Percentiles rank a stretch among this genome's conserved stretches.
Evolutionary conservation across 2,113 vertebrate species (phyloP).

Genomic region (Labrus mixtus): DNA sequence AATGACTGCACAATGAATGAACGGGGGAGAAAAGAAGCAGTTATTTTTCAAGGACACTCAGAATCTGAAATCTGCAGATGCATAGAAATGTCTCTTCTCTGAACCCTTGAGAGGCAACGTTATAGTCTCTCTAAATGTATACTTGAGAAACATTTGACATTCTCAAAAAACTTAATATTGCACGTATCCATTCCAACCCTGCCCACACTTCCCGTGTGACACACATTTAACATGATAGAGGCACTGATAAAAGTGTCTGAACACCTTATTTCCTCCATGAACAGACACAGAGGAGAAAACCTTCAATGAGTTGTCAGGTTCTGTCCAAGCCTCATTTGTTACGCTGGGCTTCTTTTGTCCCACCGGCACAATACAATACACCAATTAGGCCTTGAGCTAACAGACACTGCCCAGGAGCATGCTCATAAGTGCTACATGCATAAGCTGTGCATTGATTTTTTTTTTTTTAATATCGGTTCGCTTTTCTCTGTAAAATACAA

Average conservation of each 20-base stretch:
- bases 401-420: conserved; percentile 28
- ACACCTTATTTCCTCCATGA: conserved; percentile 14
- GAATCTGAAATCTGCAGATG: conserved; percentile 4
- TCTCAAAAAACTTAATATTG: neutral
- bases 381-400: conserved; percentile 42
- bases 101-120: neutral
- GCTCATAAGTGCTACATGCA: conserved; percentile 22
- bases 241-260: conserved; percentile 1
- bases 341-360: conserved; percentile 7
- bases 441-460: conserved; percentile 13
- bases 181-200: neutral
- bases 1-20: conserved; percentile 1
- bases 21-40: neutral
- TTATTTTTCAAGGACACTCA: conserved; percentile 26
- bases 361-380: conserved; percentile 38
- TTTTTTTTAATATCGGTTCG: conserved; percentile 26
- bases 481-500: neutral
- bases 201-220: neutral
- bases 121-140: neutral
- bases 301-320: conserved; percentile 19
- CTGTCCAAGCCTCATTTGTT: conserved; percentile 16
- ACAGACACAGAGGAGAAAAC: conserved; percentile 2
- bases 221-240: conserved; percentile 11
- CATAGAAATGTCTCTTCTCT: neutral
- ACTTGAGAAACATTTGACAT: neutral